phyloP scores from a whole-genome alignment of 2,797 vertebrate species.

The Eleutherodactylus coqui region DNA sequence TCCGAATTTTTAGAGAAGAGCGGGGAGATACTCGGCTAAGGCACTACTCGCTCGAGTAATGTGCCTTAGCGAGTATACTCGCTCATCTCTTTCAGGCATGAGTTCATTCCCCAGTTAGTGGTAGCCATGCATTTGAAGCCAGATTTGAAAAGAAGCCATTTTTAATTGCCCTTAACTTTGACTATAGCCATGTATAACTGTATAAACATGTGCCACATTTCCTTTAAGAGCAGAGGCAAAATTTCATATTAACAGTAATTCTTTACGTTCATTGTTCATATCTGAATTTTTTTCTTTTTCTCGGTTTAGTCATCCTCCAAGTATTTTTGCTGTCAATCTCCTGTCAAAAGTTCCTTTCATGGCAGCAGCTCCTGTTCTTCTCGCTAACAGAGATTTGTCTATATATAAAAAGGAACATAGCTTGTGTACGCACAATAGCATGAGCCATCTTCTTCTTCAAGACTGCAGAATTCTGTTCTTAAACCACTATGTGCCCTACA shows the following conservation, averaged over 20 bases:
- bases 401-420: slow-evolving; percentile 23
- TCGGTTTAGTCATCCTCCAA: slow-evolving; percentile 17
- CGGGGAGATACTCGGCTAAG: no score
- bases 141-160: neutral
- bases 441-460: neutral
- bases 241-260: neutral
- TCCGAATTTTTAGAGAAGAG: no score
- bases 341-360: slow-evolving; percentile 10
- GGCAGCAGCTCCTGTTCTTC: slow-evolving; percentile 6
- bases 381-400: neutral
- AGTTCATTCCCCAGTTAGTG: neutral
- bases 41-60: no score
- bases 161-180: neutral
- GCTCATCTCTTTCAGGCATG: no score
- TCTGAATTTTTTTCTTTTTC: neutral
- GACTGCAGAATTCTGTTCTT: neutral
- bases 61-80: no score
- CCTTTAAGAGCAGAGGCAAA: neutral
- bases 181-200: neutral
- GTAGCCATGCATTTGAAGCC: neutral
- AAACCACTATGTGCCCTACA: neutral
- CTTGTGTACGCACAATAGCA: neutral
- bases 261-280: neutral
- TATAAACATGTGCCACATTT: neutral
- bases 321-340: slow-evolving; percentile 18